Evolutionary conservation across 1,140 invertebrate species (phyloP).

Genomic region (Pteromalus puparum): DNA sequence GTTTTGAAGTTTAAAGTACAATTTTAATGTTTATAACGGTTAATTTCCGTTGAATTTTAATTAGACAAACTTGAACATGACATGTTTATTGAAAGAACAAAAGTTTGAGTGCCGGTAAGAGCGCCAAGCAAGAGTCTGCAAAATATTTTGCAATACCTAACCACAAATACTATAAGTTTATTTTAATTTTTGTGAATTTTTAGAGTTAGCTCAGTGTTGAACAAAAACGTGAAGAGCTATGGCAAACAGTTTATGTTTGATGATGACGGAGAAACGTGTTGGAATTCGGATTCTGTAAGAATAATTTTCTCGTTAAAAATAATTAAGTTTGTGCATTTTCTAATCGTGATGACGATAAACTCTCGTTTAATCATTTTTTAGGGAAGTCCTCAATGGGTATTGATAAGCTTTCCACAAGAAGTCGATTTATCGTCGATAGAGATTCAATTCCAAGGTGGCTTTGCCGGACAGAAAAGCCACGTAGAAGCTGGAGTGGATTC

Average conservation of each 20-base stretch:
- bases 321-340: conserved; percentile 21
- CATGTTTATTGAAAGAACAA: conserved; percentile 52
- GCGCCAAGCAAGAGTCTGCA: background rate
- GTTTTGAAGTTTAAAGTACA: background rate
- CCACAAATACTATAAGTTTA: conserved; percentile 4
- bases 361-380: conserved; percentile 60
- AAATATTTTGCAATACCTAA: conserved; percentile 7
- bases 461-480: conserved; percentile 78
- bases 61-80: conserved; percentile 51
- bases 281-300: conserved; percentile 81
- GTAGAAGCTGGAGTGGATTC: conserved; percentile 67
- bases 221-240: conserved; percentile 78
- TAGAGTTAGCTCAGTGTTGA: conserved; percentile 81
- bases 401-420: conserved; percentile 72
- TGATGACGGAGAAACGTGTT: conserved; percentile 79
- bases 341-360: background rate
- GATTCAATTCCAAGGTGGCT: conserved; percentile 82
- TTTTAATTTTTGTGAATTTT: conserved; percentile 46
- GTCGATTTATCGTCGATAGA: conserved; percentile 69
- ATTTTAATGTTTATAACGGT: background rate
- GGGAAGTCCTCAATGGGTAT: conserved; percentile 80
- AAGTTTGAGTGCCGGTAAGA: conserved; percentile 64
- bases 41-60: background rate
- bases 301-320: conserved; percentile 6
- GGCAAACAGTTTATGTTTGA: conserved; percentile 81